phyloP scores from a whole-genome alignment of 2,888 invertebrate species.

The Hirtodrosophila alboralis region DNA sequence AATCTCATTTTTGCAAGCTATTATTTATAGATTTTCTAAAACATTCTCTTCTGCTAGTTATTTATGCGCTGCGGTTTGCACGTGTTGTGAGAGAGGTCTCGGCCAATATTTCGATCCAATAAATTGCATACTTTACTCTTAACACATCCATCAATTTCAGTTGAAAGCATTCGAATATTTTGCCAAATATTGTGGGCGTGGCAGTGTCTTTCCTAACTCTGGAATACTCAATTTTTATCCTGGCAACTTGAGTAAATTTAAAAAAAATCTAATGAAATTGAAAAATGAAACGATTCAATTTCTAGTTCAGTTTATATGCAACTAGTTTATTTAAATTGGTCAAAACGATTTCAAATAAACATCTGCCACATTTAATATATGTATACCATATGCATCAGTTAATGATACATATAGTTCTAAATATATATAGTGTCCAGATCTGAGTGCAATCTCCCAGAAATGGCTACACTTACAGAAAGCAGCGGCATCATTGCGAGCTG shows the following conservation, averaged over 20 bases:
- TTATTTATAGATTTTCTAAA: conserved; percentile 47
- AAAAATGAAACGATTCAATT: conserved; percentile 6
- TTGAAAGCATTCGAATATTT: conserved; percentile 40
- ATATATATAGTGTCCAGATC: background rate
- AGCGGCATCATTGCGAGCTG: conserved; percentile 16
- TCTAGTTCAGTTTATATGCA: conserved; percentile 3
- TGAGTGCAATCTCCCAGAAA: conserved; percentile 2
- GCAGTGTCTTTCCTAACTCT: conserved; percentile 44
- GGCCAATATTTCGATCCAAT: conserved; percentile 53
- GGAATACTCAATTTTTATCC: conserved; percentile 28
- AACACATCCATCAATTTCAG: background rate
- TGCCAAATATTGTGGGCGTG: conserved; percentile 50
- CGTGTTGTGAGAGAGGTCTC: conserved; percentile 47
- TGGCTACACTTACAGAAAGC: conserved; percentile 12
- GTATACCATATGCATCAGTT: conserved; percentile 8
- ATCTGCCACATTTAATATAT: conserved; percentile 48
- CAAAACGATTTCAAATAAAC: conserved; percentile 30
- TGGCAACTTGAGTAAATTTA: conserved; percentile 31
- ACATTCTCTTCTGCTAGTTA: conserved; percentile 26
- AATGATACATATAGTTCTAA: conserved; percentile 2
- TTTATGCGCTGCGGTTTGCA: conserved; percentile 56
- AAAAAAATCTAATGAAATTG: conserved; percentile 8
- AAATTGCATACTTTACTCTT: conserved; percentile 41
- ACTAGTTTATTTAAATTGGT: conserved; percentile 12
- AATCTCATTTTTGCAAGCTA: conserved; percentile 44